Percentiles rank a stretch among this genome's conserved stretches.
Evolutionary conservation across 2,888 invertebrate genomes (phyloP).

Genomic region (Agonopterix heracliana): DNA sequence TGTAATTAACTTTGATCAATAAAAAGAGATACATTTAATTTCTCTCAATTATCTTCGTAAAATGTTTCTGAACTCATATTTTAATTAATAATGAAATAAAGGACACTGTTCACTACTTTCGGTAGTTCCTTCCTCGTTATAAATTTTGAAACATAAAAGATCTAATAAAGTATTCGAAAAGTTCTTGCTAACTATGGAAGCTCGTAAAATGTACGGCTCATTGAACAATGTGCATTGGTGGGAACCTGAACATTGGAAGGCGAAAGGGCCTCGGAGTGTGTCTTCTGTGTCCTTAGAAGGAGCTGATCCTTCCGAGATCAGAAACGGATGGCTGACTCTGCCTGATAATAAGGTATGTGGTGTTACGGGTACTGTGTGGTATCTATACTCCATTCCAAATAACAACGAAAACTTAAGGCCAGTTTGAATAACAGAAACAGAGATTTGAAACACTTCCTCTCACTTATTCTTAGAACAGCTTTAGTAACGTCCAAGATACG

Average conservation of each 20-base stretch:
- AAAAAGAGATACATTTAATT: neutral
- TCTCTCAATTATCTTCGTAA: too few species aligned
- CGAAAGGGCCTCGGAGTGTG: constrained; percentile 31
- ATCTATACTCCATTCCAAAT: too few species aligned
- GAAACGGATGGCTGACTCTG: constrained; percentile 64
- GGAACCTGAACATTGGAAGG: constrained; percentile 54
- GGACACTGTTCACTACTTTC: neutral
- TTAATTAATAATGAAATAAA: too few species aligned
- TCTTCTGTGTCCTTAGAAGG: constrained; percentile 51
- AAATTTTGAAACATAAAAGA: neutral
- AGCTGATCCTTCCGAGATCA: constrained; percentile 48
- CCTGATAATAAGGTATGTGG: constrained; percentile 42
- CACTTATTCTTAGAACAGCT: too few species aligned
- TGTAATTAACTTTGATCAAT: neutral
- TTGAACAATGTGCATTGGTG: constrained; percentile 60
- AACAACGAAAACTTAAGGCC: too few species aligned
- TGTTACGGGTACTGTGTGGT: neutral
- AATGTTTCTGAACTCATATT: too few species aligned
- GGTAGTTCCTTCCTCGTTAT: neutral
- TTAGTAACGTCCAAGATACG: too few species aligned
- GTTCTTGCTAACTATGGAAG: neutral
- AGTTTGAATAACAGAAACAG: too few species aligned
- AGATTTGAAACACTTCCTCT: too few species aligned
- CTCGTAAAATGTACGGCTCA: constrained; percentile 40
- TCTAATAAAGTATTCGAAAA: neutral